A percentile compares a stretch with the other conserved stretches of the same genome.
Conservation (phyloP, 1,140 invertebrate genomes). For the Copidosoma floridanum region DNA sequence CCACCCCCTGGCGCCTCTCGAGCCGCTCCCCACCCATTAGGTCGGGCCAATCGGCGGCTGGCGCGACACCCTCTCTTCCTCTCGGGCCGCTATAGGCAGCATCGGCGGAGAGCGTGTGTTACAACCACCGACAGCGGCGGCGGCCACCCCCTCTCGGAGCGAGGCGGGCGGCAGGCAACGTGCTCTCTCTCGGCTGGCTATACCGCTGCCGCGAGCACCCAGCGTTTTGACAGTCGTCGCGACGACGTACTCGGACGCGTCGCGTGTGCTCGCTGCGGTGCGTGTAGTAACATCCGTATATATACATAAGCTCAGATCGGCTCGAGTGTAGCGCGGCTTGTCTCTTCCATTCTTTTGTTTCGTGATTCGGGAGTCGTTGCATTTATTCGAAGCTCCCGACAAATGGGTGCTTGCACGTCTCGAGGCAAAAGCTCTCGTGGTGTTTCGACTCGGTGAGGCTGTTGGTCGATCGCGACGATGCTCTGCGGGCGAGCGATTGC, state of each 20-base stretch:
- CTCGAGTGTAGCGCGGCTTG: too few relatives aligned
- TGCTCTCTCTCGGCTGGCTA: too few relatives aligned
- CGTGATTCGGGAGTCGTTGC: too few relatives aligned
- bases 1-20: conserved; percentile 26
- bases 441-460: too few relatives aligned
- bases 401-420: too few relatives aligned
- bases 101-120: background rate
- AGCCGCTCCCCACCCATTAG: conserved; percentile 35
- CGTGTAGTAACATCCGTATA: too few relatives aligned
- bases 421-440: too few relatives aligned
- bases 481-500: too few relatives aligned
- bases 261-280: conserved; percentile 29
- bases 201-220: conserved; percentile 5
- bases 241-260: conserved; percentile 27
- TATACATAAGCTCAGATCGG: background rate
- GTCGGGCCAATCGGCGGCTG: conserved; percentile 18
- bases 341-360: too few relatives aligned
- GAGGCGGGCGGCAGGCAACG: conserved; percentile 38
- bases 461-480: too few relatives aligned
- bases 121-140: background rate
- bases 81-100: background rate
- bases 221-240: conserved; percentile 29
- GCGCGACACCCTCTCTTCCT: conserved; percentile 6
- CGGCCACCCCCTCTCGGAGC: conserved; percentile 37
- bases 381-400: too few relatives aligned